Evolutionary conservation across 2,797 vertebrate species (phyloP), one percentile per base, ranked within the genome.

Genomic region (Falco peregrinus): DNA sequence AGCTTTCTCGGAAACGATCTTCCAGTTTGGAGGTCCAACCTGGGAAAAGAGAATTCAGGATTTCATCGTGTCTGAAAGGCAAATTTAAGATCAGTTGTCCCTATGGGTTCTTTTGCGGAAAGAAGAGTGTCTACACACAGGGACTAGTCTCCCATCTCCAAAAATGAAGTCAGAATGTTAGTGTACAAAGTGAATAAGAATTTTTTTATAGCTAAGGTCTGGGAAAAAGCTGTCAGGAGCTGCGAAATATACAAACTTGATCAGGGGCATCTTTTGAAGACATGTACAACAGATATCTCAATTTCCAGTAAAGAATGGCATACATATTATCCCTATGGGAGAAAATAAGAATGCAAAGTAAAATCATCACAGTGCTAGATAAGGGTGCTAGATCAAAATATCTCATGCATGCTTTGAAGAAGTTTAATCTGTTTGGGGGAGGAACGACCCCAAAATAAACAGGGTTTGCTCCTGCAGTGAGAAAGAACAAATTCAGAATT

Each of bases 221-320:
- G 43, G 24, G 15, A 10, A 76, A 57, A 59, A 60, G 11, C 9
- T 41, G 6, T 45, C 35, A 39, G 41, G 17, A 70, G 21, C 13
- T 78, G 41, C 74, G 45, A 63, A 78, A 45, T 64, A 35, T 6
- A 28, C 4, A 19, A 3, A 31, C 20, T 51, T 80, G 24, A 70
- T 13, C 37, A 20, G 15, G 13, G 19, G 5, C 19, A 4, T 84
- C 19, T 63, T 73, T 78, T 78, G 41, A 61, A 70, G 60, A 67
- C 1, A 0, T 13, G 11, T 63, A 16, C 11, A 47, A 48, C 37
- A 50, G 24, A 2, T 48, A 43, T 4, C 29, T 92, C 19, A 0
- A 5, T 76, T 75, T 56, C 13, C n/a, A 47, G 16, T 45, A 43
- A 69, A 61, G 57, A 73, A 65, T 11, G 11, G 35, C 18, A 35